Evolutionary conservation across 2,113 vertebrate genomes (phyloP).

Genomic region (Campylorhamphus procurvoides): DNA sequence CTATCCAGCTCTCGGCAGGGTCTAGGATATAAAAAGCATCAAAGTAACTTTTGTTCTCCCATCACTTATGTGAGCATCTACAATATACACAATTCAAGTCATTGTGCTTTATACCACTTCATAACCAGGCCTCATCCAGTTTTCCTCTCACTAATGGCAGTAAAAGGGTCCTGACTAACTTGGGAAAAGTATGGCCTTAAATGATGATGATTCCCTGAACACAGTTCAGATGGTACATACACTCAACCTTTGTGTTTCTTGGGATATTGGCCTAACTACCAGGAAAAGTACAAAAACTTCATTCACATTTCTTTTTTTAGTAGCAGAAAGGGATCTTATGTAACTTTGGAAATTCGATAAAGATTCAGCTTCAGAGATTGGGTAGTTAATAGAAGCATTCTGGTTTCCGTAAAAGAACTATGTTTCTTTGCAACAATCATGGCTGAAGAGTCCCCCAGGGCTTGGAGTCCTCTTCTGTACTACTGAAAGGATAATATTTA

Average conservation of each 20-base stretch:
- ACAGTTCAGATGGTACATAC: slow-evolving; percentile 3
- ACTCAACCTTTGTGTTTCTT: slow-evolving; percentile 40
- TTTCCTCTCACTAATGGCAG: neutral
- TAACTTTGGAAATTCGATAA: slow-evolving; percentile 29
- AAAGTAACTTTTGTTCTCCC: slow-evolving; percentile 17
- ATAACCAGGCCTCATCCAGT: neutral
- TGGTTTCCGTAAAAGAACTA: slow-evolving; percentile 28
- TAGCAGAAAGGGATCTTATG: slow-evolving; percentile 39
- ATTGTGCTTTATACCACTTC: slow-evolving; percentile 25
- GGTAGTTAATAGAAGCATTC: slow-evolving; percentile 6
- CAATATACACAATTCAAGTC: neutral
- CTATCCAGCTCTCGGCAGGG: neutral
- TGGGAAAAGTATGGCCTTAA: slow-evolving; percentile 11
- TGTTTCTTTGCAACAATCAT: neutral
- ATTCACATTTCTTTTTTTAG: slow-evolving; percentile 38
- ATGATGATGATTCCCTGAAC: neutral
- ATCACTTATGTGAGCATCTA: neutral
- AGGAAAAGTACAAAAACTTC: slow-evolving; percentile 24
- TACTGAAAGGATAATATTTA: slow-evolving; percentile 65
- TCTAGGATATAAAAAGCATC: neutral
- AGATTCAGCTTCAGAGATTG: neutral
- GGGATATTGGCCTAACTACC: neutral
- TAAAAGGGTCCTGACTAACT: neutral
- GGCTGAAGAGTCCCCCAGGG: neutral
- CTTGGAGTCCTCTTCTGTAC: neutral